Conservation (phyloP, 2,797 vertebrate species). For the Simalia tracyae region DNA sequence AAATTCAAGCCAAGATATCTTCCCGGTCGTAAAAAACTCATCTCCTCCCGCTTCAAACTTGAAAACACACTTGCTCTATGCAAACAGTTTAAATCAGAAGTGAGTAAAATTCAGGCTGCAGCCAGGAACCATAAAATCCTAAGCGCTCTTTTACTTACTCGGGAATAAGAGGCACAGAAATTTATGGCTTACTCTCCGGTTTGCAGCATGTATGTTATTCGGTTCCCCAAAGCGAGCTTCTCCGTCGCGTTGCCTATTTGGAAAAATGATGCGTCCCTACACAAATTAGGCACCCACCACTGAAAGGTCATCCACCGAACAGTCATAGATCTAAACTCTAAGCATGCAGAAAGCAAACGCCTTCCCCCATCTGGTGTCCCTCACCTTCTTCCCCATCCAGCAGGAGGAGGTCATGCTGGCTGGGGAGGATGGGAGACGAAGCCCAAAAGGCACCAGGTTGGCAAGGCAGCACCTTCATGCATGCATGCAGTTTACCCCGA, state of each 20-base stretch:
- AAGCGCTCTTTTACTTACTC: neutral
- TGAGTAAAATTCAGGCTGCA: neutral
- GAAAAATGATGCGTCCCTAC: neutral
- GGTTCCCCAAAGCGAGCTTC: neutral
- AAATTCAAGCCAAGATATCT: neutral
- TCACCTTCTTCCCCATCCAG: neutral
- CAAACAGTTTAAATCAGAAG: neutral
- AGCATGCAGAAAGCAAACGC: neutral
- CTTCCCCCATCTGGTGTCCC: neutral
- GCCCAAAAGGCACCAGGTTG: neutral
- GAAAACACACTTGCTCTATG: neutral
- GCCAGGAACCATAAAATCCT: neutral
- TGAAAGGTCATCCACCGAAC: neutral
- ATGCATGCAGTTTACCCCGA: neutral
- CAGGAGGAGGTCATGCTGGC: too few relatives aligned
- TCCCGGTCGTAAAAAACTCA: neutral
- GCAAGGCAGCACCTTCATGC: neutral
- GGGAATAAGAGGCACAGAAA: neutral
- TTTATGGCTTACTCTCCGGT: neutral
- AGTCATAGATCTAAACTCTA: neutral
- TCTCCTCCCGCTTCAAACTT: neutral
- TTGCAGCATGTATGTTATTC: neutral
- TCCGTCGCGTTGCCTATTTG: too few relatives aligned
- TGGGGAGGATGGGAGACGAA: neutral
- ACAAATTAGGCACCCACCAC: neutral